A percentile compares a stretch with the other conserved stretches of the same genome.
Conservation (phyloP, 2,797 vertebrate genomes). For the Nasua narica region DNA sequence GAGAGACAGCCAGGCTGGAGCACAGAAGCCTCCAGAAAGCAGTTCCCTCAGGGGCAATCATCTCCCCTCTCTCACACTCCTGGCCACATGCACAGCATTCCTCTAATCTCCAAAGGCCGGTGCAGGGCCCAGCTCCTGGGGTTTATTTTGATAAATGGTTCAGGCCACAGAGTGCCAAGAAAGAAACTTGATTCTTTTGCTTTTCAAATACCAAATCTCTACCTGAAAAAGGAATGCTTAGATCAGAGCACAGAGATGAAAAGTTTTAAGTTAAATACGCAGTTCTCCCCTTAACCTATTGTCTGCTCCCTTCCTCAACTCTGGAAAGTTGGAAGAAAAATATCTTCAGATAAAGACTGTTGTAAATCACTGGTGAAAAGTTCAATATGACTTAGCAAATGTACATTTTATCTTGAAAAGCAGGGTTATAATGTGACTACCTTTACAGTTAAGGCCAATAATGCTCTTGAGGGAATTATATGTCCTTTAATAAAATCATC, state of each 20-base stretch:
- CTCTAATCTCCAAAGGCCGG: slow-evolving; percentile 44
- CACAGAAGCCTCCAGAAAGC: slow-evolving; percentile 29
- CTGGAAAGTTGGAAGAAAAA: slow-evolving; percentile 6
- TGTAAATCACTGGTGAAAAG: slow-evolving; percentile 1
- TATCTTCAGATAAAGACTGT: neutral
- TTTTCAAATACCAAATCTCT: slow-evolving; percentile 56
- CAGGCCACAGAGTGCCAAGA: slow-evolving; percentile 34
- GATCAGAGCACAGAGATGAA: slow-evolving; percentile 41
- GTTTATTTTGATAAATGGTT: slow-evolving; percentile 68
- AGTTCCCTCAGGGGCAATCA: neutral
- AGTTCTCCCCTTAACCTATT: neutral
- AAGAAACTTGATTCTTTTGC: slow-evolving; percentile 59
- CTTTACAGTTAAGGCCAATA: slow-evolving; percentile 32
- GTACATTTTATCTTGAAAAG: slow-evolving; percentile 36
- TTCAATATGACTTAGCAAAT: slow-evolving; percentile 31
- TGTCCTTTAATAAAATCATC: slow-evolving; percentile 55
- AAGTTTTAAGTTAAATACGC: neutral
- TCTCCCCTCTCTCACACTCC: neutral
- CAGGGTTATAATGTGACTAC: neutral
- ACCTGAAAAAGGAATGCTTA: slow-evolving; percentile 62
- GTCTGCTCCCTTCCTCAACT: neutral
- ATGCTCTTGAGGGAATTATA: slow-evolving; percentile 11
- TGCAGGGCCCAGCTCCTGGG: neutral
- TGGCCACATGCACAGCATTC: slow-evolving; percentile 47
- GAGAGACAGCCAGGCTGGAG: neutral